Evolutionary conservation across 2,797 vertebrate genomes (phyloP), one percentile per base, ranked within the genome.

Genomic region (Trachurus trachurus): DNA sequence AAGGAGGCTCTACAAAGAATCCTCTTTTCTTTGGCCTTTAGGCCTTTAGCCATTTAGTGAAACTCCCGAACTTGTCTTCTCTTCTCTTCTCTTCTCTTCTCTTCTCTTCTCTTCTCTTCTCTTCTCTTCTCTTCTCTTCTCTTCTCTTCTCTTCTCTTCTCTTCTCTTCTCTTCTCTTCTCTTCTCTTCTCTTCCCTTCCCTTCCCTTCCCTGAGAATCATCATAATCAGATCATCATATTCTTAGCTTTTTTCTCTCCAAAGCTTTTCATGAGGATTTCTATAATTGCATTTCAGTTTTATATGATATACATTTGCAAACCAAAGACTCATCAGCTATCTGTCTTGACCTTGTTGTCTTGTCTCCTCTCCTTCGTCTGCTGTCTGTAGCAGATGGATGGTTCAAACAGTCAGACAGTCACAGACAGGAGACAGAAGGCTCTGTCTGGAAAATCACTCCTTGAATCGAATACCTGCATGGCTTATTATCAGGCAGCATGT

Each of bases 371-470:
- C 45, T 81, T 76, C 22, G 8, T 74, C 31, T 84, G 72, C 62
- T 1, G 16, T 61, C 64, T 84, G 72, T 12, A 85, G 62, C 87
- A 87, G 83, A 87, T 88, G 86, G 83, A 83, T 68, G 76, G 83
- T 87, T 91, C 81, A 87, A 88, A 86, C 77, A 73, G 79, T 75
- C 80, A 69, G 77, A 73, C 74, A 58, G 74, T 76, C 71, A 61
- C 66, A 84, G 75, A 71, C 85, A 66, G 77, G 53, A 81, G 84
- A 86, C 82, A 83, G 76, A 81, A 59, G 69, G 68, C 84, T 88
- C 67, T 74, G 78, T 92, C 88, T 91, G 86, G 77, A 85, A 84
- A 89, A 84, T 63, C 74, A 56, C 64, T 82, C 78, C 67, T 72
- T 66, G 62, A 86, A 84, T 81, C 11, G 1, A 70, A 83, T 81